Percentiles rank a stretch among this genome's conserved stretches.
These are phyloP conservation scores for Castor canadensis DNA, from an alignment of 2,113 vertebrate genomes.

Conservation along the genomic window DNA sequence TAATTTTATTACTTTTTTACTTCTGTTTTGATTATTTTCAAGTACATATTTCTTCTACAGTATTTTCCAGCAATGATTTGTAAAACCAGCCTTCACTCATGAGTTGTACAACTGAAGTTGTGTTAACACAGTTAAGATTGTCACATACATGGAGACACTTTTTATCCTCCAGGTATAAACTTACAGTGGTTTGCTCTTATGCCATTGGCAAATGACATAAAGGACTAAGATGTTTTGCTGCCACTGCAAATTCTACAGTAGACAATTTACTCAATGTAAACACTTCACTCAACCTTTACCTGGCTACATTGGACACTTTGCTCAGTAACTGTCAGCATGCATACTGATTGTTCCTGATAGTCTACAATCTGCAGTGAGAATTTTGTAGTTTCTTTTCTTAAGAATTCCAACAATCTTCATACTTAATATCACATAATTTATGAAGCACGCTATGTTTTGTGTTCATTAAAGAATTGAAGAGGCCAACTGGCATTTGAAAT, in stretches of 20 bases:
- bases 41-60: background rate
- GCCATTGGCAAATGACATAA: background rate
- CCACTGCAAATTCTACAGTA: conserved; percentile 60
- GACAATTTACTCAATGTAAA: conserved; percentile 51
- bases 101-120: background rate
- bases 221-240: background rate
- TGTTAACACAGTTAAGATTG: background rate
- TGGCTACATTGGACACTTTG: no score
- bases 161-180: background rate
- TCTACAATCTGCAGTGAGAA: conserved; percentile 74
- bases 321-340: no score
- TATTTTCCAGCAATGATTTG: conserved; percentile 2
- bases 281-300: conserved; percentile 70
- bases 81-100: background rate
- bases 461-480: conserved; percentile 72
- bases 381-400: conserved; percentile 31
- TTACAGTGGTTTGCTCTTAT: background rate
- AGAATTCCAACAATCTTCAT: conserved; percentile 78
- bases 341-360: conserved; percentile 64
- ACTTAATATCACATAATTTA: conserved; percentile 80
- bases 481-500: conserved; percentile 75
- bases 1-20: background rate
- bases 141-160: background rate
- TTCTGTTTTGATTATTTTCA: background rate
- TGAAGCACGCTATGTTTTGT: conserved; percentile 70